Evolutionary conservation across 2,888 invertebrate species (phyloP).

Genomic region (Thymelicus sylvestris): DNA sequence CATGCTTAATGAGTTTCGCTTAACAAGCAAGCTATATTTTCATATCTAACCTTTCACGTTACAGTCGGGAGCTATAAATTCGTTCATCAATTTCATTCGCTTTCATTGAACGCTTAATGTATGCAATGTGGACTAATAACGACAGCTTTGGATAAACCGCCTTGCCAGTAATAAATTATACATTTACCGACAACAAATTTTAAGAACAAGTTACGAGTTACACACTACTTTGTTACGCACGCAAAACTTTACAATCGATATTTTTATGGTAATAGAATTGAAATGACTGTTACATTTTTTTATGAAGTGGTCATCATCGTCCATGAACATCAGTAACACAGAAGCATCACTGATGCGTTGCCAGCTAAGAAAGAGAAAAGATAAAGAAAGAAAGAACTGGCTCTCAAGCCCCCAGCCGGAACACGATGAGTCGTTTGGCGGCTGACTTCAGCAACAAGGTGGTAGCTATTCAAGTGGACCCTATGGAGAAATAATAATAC

Average conservation of each 20-base stretch:
- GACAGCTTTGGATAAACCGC: slow-evolving; percentile 17
- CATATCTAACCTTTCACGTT: slow-evolving; percentile 12
- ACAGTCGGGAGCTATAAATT: slow-evolving; percentile 6
- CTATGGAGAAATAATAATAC: too few relatives aligned
- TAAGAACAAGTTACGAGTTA: background rate
- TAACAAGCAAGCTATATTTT: slow-evolving; percentile 3
- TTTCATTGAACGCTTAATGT: slow-evolving; percentile 15
- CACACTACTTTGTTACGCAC: slow-evolving; percentile 9
- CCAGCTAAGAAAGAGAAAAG: too few relatives aligned
- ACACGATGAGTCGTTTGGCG: too few relatives aligned
- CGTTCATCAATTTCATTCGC: slow-evolving; percentile 18
- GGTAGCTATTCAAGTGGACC: too few relatives aligned
- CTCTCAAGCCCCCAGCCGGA: too few relatives aligned
- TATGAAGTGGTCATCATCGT: too few relatives aligned
- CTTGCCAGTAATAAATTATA: background rate
- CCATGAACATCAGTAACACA: too few relatives aligned
- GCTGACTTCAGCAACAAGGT: too few relatives aligned
- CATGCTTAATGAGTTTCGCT: background rate
- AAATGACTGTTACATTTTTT: too few relatives aligned
- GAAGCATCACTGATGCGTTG: too few relatives aligned
- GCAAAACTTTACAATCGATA: background rate
- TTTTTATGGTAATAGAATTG: background rate
- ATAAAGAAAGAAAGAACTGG: too few relatives aligned
- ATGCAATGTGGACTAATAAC: slow-evolving; percentile 23
- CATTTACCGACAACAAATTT: slow-evolving; percentile 13